Conservation (phyloP, 2,888 invertebrate species). For the Philopedon plagiatum region DNA sequence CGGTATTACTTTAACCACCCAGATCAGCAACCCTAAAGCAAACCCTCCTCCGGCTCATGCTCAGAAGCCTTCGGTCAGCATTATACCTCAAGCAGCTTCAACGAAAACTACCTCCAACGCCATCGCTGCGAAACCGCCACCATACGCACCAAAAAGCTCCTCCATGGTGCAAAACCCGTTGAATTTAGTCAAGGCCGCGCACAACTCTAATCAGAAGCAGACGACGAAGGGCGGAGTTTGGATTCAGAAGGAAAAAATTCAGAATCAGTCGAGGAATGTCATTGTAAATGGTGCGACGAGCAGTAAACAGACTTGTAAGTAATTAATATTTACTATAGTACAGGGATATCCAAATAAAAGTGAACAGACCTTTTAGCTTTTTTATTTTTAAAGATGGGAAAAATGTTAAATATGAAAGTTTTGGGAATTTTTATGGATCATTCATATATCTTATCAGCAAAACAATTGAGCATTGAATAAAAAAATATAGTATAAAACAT, state of each 20-base stretch:
- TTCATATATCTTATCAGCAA: too few species aligned
- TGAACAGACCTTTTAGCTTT: too few species aligned
- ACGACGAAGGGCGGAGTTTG: not conserved
- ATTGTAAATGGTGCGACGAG: not conserved
- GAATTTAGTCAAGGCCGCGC: not conserved
- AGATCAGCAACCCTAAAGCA: not conserved
- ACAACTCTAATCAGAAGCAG: not conserved
- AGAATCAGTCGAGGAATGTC: not conserved
- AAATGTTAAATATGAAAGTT: too few species aligned
- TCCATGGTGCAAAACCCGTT: not conserved
- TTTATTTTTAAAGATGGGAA: too few species aligned
- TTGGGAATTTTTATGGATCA: too few species aligned
- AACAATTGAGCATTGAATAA: too few species aligned
- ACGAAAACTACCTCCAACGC: not conserved
- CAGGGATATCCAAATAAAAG: too few species aligned
- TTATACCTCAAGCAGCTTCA: not conserved
- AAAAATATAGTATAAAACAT: too few species aligned
- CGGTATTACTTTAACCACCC: not conserved
- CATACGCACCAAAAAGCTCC: not conserved
- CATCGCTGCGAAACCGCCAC: not conserved
- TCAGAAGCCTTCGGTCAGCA: not conserved
- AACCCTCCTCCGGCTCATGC: slow-evolving; percentile 19
- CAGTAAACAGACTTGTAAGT: not conserved
- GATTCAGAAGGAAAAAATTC: not conserved
- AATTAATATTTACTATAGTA: too few species aligned